Evolutionary conservation across 2,888 invertebrate genomes (phyloP), one percentile per base, ranked within the genome.

Genomic region (Drosophila ezoana): DNA sequence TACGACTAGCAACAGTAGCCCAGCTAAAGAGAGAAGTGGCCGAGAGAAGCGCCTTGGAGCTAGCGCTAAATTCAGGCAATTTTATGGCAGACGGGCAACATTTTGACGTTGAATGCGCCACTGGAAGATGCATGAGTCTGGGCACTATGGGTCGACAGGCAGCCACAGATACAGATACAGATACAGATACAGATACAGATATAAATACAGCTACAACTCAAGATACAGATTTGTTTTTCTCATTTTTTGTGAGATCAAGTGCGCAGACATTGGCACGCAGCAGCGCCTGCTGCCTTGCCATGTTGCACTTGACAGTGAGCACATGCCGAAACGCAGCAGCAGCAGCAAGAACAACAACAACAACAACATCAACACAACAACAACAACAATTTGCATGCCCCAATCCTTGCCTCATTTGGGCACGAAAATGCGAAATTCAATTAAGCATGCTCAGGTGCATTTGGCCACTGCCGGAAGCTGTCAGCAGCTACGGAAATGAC

Each of bases 51-150:
- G 75, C 56, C 67, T 67, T 45, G 57, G 4, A 63, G 65, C 81
- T 76, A 88, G 81, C 89, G 85, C 87, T 85, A 85, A 85, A 89
- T 89, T 89, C 87, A 79, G 87, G 87, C 89, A 86, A 86, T 89
- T 86, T 86, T 79, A 86, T 86, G 89, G 85, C 83, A 82, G 65
- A 32, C 62, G 51, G 53, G 77, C 74, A 67, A 60, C 59, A 59
- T 86, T 88, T 72, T 88, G 83, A 86, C 89, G 74, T 86, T 69
- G 77, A 69, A 69, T 85, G 87, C 72, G 81, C 81, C 86, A 76
- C 87, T 87, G 86, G 72, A 83, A 83, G 83, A 83, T 64, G 70
- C 83, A 83, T 83, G 83, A 45, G 68, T 79, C 84, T 83, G 80
- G 60, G 38, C 62, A 52, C 48, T 51, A 20, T 63, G 77, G 71